These are phyloP conservation scores for Conops quadrifasciatus DNA, from an alignment of 2,888 invertebrate genomes.

Conservation along the genomic window DNA sequence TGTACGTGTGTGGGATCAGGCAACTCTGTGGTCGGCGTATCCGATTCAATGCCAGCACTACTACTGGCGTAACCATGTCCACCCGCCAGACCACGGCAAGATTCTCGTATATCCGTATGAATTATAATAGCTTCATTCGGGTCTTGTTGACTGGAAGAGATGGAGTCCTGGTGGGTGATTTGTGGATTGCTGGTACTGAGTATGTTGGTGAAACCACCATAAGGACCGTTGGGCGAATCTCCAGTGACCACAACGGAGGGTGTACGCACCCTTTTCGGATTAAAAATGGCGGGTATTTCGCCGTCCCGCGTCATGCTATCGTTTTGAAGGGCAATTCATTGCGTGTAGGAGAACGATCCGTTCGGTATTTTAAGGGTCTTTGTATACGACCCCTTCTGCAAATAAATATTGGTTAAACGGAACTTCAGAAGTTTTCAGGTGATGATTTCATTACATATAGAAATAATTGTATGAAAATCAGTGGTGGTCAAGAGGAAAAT, in stretches of 20 bases:
- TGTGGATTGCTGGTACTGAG: constrained; percentile 66
- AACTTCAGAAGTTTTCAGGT: no score
- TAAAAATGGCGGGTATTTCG: constrained; percentile 83
- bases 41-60: constrained; percentile 53
- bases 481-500: no score
- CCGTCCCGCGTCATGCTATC: constrained; percentile 74
- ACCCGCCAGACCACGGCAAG: constrained; percentile 37
- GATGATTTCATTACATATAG: no score
- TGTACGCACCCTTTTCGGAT: constrained; percentile 76
- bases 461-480: no score
- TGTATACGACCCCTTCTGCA: no score
- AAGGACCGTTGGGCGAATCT: constrained; percentile 69
- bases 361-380: no score
- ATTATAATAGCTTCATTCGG: constrained; percentile 65
- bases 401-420: no score
- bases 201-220: constrained; percentile 65
- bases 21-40: constrained; percentile 52
- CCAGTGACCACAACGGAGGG: constrained; percentile 77
- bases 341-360: constrained; percentile 15
- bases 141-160: constrained; percentile 72
- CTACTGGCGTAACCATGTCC: constrained; percentile 45
- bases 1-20: constrained; percentile 53
- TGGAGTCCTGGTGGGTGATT: constrained; percentile 68
- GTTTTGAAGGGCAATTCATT: constrained; percentile 41
- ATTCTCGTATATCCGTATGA: constrained; percentile 52